A percentile compares a stretch with the other conserved stretches of the same genome.
These are phyloP conservation scores for Drosophila rellima DNA, from an alignment of 2,888 invertebrate genomes.

Conservation along the genomic window DNA sequence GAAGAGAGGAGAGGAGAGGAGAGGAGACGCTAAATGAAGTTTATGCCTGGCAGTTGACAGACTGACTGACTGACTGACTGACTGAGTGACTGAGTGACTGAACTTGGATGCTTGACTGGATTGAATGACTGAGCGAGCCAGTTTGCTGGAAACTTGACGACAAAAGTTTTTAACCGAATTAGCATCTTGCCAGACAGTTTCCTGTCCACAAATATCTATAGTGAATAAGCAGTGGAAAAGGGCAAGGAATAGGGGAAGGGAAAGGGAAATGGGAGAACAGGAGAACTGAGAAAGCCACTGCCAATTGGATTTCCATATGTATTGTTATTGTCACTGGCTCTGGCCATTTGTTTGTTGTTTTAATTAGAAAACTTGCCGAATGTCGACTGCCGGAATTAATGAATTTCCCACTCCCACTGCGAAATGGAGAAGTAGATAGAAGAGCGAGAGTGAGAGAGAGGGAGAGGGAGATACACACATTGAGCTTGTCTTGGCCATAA, in stretches of 20 bases:
- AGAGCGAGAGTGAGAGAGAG: not conserved
- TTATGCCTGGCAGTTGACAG: conserved; percentile 52
- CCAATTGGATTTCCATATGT: conserved; percentile 73
- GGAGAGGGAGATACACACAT: not conserved
- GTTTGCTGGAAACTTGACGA: conserved; percentile 74
- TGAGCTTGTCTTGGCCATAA: conserved; percentile 50
- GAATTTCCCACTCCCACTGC: conserved; percentile 49
- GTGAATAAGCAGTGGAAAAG: not conserved
- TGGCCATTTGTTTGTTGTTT: conserved; percentile 81
- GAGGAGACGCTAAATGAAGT: conserved; percentile 60
- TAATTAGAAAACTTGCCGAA: conserved; percentile 78
- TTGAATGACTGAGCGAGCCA: conserved; percentile 26
- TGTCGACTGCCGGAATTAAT: conserved; percentile 69
- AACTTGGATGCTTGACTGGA: conserved; percentile 26
- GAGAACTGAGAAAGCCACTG: conserved; percentile 11
- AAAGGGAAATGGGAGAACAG: not conserved
- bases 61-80: conserved; percentile 26
- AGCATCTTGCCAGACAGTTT: conserved; percentile 82
- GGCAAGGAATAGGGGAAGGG: not conserved
- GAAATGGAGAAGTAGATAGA: not conserved
- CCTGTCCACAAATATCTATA: conserved; percentile 57
- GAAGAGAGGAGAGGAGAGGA: not conserved
- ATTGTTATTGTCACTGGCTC: conserved; percentile 66
- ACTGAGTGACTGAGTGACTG: conserved; percentile 15
- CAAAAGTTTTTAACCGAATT: conserved; percentile 80